phyloP scores from a whole-genome alignment of 2,888 invertebrate genomes.

The Cistogaster globosa region DNA sequence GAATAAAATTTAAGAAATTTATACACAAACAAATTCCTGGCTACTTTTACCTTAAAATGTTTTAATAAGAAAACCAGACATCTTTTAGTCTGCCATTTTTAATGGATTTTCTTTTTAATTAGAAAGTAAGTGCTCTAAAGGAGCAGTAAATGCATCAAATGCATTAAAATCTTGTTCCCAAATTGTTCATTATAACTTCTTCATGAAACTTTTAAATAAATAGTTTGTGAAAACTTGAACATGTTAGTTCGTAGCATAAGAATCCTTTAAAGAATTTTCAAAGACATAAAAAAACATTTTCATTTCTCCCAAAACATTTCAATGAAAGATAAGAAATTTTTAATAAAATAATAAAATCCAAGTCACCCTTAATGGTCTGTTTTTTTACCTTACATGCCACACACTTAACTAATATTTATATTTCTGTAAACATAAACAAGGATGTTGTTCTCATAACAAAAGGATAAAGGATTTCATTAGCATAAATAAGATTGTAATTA shows the following conservation, averaged over 20 bases:
- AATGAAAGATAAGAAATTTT: constrained; percentile 50
- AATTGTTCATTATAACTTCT: constrained; percentile 68
- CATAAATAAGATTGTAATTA: constrained; percentile 69
- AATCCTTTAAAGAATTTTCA: constrained; percentile 20
- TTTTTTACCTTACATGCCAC: background rate
- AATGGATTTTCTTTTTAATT: constrained; percentile 15
- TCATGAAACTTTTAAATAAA: constrained; percentile 33
- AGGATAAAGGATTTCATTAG: constrained; percentile 66
- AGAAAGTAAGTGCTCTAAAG: constrained; percentile 16
- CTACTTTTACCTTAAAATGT: background rate
- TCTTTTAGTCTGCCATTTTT: constrained; percentile 1
- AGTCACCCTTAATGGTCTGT: background rate
- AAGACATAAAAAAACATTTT: background rate
- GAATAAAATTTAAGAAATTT: background rate
- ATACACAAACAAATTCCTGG: too few relatives aligned
- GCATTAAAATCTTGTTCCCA: constrained; percentile 68
- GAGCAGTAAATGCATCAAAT: constrained; percentile 49
- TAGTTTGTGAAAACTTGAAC: constrained; percentile 21
- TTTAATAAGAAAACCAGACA: constrained; percentile 22
- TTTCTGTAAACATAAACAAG: constrained; percentile 32
- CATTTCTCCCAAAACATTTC: constrained; percentile 11
- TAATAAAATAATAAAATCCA: constrained; percentile 35
- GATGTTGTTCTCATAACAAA: constrained; percentile 34
- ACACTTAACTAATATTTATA: constrained; percentile 3
- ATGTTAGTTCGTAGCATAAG: constrained; percentile 14